Evolutionary conservation across 1,140 invertebrate species (phyloP), one percentile per base, ranked within the genome.

Genomic region (Scylla paramamosain): DNA sequence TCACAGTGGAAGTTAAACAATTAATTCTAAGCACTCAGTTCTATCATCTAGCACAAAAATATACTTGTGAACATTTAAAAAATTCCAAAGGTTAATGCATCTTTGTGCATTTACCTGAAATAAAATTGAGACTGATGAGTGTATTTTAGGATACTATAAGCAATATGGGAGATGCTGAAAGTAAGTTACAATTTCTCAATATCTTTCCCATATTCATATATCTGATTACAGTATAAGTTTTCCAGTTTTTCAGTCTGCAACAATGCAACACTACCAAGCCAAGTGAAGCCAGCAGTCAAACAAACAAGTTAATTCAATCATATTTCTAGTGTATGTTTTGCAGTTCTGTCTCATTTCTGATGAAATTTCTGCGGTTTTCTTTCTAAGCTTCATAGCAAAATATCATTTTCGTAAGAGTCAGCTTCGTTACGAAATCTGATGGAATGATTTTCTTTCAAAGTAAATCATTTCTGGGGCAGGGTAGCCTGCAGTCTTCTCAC

Each of bases 1-100:
- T 95, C 94, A 95, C 94, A 95, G 94, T 95, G 94, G 86, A 91
- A 95, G 94, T 95, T 82, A 92, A 92, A 95, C 84, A 92, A 84
- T 92, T 87, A 92, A 89, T 93, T 39, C 39, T 93, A 92, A 88
- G 92, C 89, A 95, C 46, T 94, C 88, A 39, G 48, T 94, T 77
- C 59, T 94, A 94, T 87, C 84, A 87, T 94, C 93, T 94, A 89
- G 93, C 93, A 94, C 93, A 94, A 94, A 94, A 94, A 94, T 94
- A 94, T 87, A 94, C 59, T 89, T 94, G 93, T 94, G 93, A 94
- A 94, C 93, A 94, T 82, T 89, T 90, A 94, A 94, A 94, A 94
- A 94, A 94, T 59, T 94, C 67, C 88, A 90, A 94, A 91, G 93
- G 39, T 82, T 94, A 94, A 77, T 77, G 89, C 59, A 31, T 59